These are phyloP conservation scores for Cyprinella venusta DNA, from an alignment of 2,797 vertebrate genomes.

Conservation along the genomic window DNA sequence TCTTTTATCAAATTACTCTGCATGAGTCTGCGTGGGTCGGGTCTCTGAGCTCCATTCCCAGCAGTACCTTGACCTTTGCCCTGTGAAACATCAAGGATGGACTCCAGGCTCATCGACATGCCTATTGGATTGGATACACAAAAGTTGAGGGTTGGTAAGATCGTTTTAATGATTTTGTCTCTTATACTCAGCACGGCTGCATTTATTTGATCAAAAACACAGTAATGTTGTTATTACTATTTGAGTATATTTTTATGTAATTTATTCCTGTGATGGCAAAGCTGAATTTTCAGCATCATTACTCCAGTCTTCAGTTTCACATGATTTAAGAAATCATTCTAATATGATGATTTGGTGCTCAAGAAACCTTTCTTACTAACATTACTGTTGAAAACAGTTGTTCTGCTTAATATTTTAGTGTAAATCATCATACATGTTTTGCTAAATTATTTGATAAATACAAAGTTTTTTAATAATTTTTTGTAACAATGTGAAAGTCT, in stretches of 20 bases:
- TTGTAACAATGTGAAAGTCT: background rate
- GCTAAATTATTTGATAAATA: background rate
- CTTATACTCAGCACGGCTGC: background rate
- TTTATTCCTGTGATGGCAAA: background rate
- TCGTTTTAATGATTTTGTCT: background rate
- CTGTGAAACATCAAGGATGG: slow-evolving; percentile 65
- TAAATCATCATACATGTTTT: background rate
- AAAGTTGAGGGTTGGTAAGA: background rate
- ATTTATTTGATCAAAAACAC: background rate
- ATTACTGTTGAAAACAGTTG: background rate
- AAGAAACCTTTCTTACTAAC: background rate
- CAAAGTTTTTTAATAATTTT: background rate
- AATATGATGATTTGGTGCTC: background rate
- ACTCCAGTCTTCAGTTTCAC: background rate
- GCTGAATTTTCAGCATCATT: background rate
- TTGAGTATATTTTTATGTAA: background rate
- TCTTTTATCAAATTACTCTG: slow-evolving; percentile 61
- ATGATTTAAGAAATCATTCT: background rate
- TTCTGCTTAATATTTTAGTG: background rate
- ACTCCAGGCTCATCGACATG: slow-evolving; percentile 78
- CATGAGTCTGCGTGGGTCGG: slow-evolving; percentile 61
- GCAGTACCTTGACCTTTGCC: slow-evolving; percentile 42
- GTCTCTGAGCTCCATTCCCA: slow-evolving; percentile 14
- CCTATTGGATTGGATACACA: slow-evolving; percentile 60
- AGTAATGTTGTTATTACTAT: background rate